A percentile compares a stretch with the other conserved stretches of the same genome.
Evolutionary conservation across 2,797 vertebrate species (phyloP).

Genomic region (Moxostoma hubbsi): DNA sequence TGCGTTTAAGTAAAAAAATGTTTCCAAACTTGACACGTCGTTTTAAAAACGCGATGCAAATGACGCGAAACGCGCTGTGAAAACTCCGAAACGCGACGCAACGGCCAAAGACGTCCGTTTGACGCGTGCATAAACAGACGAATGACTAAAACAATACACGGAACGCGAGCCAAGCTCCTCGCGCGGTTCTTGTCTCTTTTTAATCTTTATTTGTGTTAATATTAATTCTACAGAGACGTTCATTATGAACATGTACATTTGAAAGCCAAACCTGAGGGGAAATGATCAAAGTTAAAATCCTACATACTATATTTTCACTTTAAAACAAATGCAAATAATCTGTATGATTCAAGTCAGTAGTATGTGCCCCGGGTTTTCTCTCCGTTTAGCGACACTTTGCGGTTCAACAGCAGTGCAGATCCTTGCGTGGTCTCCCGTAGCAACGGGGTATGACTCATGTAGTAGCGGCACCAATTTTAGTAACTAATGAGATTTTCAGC

Average conservation of each 20-base stretch:
- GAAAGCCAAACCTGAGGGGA: not conserved
- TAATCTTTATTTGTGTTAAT: not conserved
- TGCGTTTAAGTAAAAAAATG: not conserved
- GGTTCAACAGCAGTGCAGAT: not conserved
- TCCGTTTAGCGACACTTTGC: not conserved
- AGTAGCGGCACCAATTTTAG: slow-evolving; percentile 70
- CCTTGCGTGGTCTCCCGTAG: slow-evolving; percentile 72
- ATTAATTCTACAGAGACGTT: not conserved
- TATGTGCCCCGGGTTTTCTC: not conserved
- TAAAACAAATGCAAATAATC: not conserved
- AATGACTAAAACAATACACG: no score
- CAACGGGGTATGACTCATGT: slow-evolving; percentile 75
- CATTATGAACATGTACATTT: not conserved
- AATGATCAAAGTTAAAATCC: not conserved
- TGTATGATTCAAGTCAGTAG: not conserved
- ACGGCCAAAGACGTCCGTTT: not conserved
- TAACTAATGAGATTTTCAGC: slow-evolving; percentile 75
- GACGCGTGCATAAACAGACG: not conserved
- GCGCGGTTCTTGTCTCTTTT: not conserved
- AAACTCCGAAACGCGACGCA: not conserved
- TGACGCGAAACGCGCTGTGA: not conserved
- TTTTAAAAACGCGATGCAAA: not conserved
- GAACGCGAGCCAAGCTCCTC: no score
- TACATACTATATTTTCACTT: not conserved
- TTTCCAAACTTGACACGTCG: no score